Percentiles rank a stretch among this genome's conserved stretches.
Conservation (phyloP, 2,113 vertebrate genomes). For the Pungitius pungitius region DNA sequence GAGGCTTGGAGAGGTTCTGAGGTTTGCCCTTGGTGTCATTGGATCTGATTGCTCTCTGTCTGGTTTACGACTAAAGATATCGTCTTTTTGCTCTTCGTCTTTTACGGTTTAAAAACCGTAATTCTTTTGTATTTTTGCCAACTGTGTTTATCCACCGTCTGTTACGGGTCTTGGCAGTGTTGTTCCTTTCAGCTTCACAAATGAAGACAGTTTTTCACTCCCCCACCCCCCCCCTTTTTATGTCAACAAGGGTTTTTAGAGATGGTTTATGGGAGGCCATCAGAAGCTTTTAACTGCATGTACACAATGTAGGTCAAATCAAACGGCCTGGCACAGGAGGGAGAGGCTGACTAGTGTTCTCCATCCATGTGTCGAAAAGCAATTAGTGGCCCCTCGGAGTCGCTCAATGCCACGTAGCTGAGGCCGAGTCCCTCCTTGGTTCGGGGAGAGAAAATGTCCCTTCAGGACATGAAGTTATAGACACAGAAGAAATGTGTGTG, state of each 20-base stretch:
- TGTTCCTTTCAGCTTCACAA: slow-evolving; percentile 52
- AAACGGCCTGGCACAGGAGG: slow-evolving; percentile 63
- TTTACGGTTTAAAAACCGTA: background rate
- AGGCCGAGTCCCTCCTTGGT: slow-evolving; percentile 30
- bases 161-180: slow-evolving; percentile 26
- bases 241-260: slow-evolving; percentile 76
- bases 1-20: background rate
- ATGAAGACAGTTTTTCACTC: slow-evolving; percentile 56
- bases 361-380: slow-evolving; percentile 74
- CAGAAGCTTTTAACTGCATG: slow-evolving; percentile 76
- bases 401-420: slow-evolving; percentile 47
- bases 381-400: slow-evolving; percentile 68
- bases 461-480: slow-evolving; percentile 60
- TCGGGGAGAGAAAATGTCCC: slow-evolving; percentile 53
- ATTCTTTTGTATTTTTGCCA: slow-evolving; percentile 2
- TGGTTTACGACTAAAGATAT: background rate
- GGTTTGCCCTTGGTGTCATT: slow-evolving; percentile 20
- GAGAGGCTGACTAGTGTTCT: slow-evolving; percentile 64
- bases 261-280: slow-evolving; percentile 57
- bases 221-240: slow-evolving; percentile 45
- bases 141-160: slow-evolving; percentile 29
- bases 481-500: slow-evolving; percentile 56
- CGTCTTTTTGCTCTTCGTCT: too few species aligned
- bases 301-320: slow-evolving; percentile 67
- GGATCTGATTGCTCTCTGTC: slow-evolving; percentile 1